phyloP scores from a whole-genome alignment of 64 coral and sea anemone genomes.

The Pocillopora damicornis region DNA sequence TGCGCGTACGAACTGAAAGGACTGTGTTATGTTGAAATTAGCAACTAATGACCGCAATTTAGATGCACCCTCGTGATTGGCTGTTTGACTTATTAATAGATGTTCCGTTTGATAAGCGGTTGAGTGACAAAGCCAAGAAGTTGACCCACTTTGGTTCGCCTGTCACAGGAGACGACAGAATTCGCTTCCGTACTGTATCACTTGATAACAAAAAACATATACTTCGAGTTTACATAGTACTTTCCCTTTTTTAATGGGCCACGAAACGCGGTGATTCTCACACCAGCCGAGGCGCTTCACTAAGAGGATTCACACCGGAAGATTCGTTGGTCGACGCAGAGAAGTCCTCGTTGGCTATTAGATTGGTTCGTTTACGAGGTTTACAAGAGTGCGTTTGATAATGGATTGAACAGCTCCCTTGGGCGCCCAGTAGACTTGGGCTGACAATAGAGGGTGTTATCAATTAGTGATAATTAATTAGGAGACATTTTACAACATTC shows the following conservation, averaged over 20 bases:
- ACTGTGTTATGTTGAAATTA: slow-evolving; percentile 98
- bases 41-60: slow-evolving; percentile 99
- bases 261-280: slow-evolving; percentile 45
- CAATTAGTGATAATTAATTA: slow-evolving; percentile 99
- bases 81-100: slow-evolving; percentile 98
- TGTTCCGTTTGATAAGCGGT: slow-evolving; percentile 85
- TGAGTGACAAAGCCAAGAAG: slow-evolving; percentile 92
- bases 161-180: slow-evolving; percentile 77
- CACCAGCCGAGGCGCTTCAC: not conserved
- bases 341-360: not conserved
- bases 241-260: slow-evolving; percentile 7
- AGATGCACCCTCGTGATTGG: slow-evolving; percentile 92
- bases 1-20: slow-evolving; percentile 74
- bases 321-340: slow-evolving; percentile 16
- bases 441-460: slow-evolving; percentile 94
- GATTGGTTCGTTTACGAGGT: slow-evolving; percentile 33
- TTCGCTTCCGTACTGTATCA: slow-evolving; percentile 73
- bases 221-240: slow-evolving; percentile 39
- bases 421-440: slow-evolving; percentile 63
- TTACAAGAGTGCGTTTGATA: slow-evolving; percentile 43
- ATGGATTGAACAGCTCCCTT: slow-evolving; percentile 43
- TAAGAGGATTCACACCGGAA: not conserved
- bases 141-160: slow-evolving; percentile 46
- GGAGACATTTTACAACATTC: slow-evolving; percentile 98
- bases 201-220: slow-evolving; percentile 97